Evolutionary conservation across 2,113 vertebrate species (phyloP), one percentile per base, ranked within the genome.

Genomic region (Chaetops frenatus): DNA sequence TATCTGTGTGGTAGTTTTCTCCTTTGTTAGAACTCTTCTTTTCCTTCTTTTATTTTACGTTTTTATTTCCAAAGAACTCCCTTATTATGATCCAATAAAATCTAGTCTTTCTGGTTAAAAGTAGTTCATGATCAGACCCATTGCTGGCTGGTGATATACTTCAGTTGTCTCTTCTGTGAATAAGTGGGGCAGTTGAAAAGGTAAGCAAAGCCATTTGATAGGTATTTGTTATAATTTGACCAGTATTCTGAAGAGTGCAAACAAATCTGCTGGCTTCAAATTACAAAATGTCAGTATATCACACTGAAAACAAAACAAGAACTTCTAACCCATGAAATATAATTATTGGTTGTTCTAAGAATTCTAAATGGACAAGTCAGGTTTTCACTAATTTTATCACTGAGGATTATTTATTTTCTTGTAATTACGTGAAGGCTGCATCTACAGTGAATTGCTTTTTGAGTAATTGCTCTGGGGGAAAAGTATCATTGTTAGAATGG

Each of bases 391-490:
- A 62, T 82, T 74, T 74, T 79, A 8, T 86, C 23, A 31, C 10
- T 57, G 10, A 78, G 2, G 15, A 54, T 50, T 64, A 53, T 42
- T 74, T 6, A 27, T 76, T 94, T 92, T 42, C 56, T 62, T 54
- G 22, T 20, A 40, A 24, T 62, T 71, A 29, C 7, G 28, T 31
- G 35, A 67, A 60, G 9, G 1, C 3, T 61, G 5, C 24, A 33
- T 44, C 28, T 48, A 18, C 81, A 72, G 4, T n/a, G 19, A 42
- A 57, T 35, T 40, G 1, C 2, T 56, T 77, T 77, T 65, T 48
- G 1, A 48, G 29, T 35, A 45, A 64, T 18, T 64, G 10, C 3
- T 47, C 20, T 20, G 16, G 6, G 5, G 7, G 1, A 2, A 5
- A 53, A 25, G 45, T 6, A 33, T 16, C 2, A 3, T 77, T 9